phyloP scores from a whole-genome alignment of 2,113 vertebrate species.

The Butorides virescens region DNA sequence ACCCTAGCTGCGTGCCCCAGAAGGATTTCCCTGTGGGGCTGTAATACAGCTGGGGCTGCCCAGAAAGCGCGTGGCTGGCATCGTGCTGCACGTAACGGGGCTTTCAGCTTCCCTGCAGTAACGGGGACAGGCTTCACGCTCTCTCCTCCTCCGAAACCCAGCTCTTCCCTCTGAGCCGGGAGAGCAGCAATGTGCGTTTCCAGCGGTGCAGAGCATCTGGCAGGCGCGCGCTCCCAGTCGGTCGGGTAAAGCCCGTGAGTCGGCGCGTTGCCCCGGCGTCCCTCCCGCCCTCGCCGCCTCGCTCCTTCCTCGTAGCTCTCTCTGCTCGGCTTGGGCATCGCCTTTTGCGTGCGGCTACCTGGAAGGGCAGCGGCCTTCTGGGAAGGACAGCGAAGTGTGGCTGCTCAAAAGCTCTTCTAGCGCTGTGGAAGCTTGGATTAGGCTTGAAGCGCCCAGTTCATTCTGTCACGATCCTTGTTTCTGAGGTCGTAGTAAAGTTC shows the following conservation, averaged over 20 bases:
- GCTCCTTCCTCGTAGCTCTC: background rate
- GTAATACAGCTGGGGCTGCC: background rate
- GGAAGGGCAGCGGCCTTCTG: background rate
- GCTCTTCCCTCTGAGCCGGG: background rate
- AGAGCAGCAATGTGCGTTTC: background rate
- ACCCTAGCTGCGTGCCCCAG: background rate
- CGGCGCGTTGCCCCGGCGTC: rapidly evolving
- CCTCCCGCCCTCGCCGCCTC: rapidly evolving
- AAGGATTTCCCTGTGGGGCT: background rate
- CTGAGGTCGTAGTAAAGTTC: background rate
- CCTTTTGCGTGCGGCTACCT: background rate
- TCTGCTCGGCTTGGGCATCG: background rate
- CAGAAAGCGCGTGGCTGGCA: rapidly evolving
- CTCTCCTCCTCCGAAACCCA: background rate
- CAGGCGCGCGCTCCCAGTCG: rapidly evolving
- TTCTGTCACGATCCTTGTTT: background rate
- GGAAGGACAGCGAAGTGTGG: background rate
- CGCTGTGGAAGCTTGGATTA: background rate
- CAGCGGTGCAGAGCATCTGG: background rate
- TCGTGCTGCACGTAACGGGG: rapidly evolving
- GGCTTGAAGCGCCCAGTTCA: background rate
- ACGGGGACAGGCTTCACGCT: rapidly evolving
- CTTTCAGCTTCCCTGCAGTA: background rate
- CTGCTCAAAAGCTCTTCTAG: background rate
- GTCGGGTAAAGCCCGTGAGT: background rate